These are phyloP conservation scores for Leptodactylus fuscus DNA, from an alignment of 2,113 vertebrate genomes.

Conservation along the genomic window DNA sequence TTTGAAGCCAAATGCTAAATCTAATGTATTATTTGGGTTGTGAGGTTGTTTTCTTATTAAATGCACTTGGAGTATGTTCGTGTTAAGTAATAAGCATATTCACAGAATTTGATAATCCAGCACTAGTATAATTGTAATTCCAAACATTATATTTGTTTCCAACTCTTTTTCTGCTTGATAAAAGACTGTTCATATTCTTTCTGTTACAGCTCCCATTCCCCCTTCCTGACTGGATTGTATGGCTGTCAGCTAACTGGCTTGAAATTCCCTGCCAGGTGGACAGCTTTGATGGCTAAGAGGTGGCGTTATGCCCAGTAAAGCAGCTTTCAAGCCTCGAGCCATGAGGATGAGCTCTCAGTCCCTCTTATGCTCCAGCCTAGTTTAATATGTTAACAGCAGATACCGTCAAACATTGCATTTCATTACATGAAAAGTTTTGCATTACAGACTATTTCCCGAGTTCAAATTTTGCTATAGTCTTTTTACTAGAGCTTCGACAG, in stretches of 20 bases:
- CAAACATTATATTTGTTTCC: conserved; percentile 42
- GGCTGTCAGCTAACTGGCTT: conserved; percentile 74
- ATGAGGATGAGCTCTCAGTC: conserved; percentile 73
- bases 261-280: conserved; percentile 75
- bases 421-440: conserved; percentile 46
- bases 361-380: conserved; percentile 58
- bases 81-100: neutral
- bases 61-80: neutral
- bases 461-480: neutral
- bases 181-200: conserved; percentile 72
- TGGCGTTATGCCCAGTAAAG: conserved; percentile 75
- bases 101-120: neutral
- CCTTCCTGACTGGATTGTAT: conserved; percentile 70
- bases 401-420: conserved; percentile 48
- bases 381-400: conserved; percentile 59
- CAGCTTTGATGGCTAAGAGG: conserved; percentile 76
- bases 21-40: neutral
- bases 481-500: too few relatives aligned
- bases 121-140: conserved; percentile 21
- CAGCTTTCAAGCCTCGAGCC: conserved; percentile 75
- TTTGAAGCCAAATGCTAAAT: neutral
- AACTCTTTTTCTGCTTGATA: conserved; percentile 64
- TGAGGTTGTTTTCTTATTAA: neutral
- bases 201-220: conserved; percentile 71
- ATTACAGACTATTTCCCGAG: conserved; percentile 12